A percentile compares a stretch with the other conserved stretches of the same genome.
phyloP scores from a whole-genome alignment of 2,797 vertebrate genomes.

The Microctenopoma lineatum region DNA sequence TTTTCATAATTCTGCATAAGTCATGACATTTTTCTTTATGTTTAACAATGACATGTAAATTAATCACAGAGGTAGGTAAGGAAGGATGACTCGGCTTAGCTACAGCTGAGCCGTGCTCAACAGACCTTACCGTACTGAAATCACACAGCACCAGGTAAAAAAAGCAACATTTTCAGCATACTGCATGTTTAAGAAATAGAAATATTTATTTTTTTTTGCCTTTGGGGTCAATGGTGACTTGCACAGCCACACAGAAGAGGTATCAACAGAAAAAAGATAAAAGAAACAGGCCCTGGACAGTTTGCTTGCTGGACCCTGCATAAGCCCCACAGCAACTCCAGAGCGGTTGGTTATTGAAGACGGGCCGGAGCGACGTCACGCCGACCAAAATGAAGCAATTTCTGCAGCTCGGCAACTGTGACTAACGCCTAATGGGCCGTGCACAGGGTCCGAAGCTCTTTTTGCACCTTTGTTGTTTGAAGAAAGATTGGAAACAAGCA shows the following conservation, averaged over 20 bases:
- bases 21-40: constrained; percentile 2
- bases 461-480: constrained; percentile 65
- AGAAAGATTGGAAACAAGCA: constrained; percentile 69
- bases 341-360: constrained; percentile 76
- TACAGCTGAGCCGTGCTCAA: constrained; percentile 43
- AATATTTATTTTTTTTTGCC: constrained; percentile 40
- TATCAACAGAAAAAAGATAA: constrained; percentile 56
- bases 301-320: constrained; percentile 71
- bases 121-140: constrained; percentile 56
- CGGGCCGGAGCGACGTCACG: constrained; percentile 53
- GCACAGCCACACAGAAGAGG: constrained; percentile 42
- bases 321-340: constrained; percentile 70
- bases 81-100: constrained; percentile 45
- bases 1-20: background rate
- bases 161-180: constrained; percentile 27
- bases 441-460: constrained; percentile 55
- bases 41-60: constrained; percentile 43
- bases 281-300: constrained; percentile 31
- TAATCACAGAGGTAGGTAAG: background rate
- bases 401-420: constrained; percentile 70
- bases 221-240: constrained; percentile 42
- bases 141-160: constrained; percentile 27
- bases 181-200: constrained; percentile 57
- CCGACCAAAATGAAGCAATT: constrained; percentile 78
- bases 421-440: constrained; percentile 77